Evolutionary conservation across 2,797 vertebrate genomes (phyloP), one percentile per base, ranked within the genome.

Genomic region (Ctenochaetus hawaiiensis): DNA sequence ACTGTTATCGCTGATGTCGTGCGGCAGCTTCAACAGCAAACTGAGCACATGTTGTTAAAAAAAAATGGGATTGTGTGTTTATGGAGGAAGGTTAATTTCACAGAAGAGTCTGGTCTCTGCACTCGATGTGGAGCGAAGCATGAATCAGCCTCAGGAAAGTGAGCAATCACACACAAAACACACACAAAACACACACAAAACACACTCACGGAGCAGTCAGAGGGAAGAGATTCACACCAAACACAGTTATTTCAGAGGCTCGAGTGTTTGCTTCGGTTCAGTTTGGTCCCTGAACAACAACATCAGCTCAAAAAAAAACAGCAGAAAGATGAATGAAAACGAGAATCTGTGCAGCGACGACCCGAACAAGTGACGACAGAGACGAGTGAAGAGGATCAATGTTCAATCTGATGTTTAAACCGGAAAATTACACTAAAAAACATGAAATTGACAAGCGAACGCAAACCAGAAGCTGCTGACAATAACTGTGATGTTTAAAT

Each of bases 181-280:
- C 26, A 30, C 26, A 30, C 26, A 30, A 30, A 30, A 30, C 26
- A 30, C 39, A 10, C 37, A 37, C 39, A 1, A 30, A 3, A 30
- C 39, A 10, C 37, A 37, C 39, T 1, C 54, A 54, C 10, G 59
- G 22, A 57, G 12, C 69, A 39, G 52, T 56, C 8, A 48, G 41
- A 57, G 52, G 41, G 47, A 73, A 57, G 44, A n/a, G 52, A 49
- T 56, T 78, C 77, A 66, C 47, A 49, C 8, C 18, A 60, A 61
- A 70, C 16, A 18, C 48, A 54, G 26, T 23, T 56, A 45, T 56
- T 48, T 64, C 17, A 6, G 45, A 67, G 57, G 65, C 34, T 70
- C 22, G 0, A 59, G 62, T 30, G 44, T 82, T 71, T 67, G 56
- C 47, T 60, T 62, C 23, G 47, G 16, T 44, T 72, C 43, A n/a